Evolutionary conservation across 2,888 invertebrate species (phyloP).

Genomic region (Periphyllus acericola): DNA sequence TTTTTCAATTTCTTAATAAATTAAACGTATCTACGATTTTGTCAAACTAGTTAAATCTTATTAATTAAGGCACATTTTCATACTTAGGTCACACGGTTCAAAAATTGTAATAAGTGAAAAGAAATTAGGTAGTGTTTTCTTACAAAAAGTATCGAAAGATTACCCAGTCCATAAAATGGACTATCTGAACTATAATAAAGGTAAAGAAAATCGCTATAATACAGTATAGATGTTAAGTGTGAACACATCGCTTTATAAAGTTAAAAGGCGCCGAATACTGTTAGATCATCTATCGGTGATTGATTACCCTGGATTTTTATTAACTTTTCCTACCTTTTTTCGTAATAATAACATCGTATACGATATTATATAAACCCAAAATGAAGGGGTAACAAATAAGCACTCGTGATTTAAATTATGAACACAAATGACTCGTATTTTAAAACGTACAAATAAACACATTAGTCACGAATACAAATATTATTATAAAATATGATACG

Average conservation of each 20-base stretch:
- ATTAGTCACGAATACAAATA: neutral
- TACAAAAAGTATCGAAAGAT: neutral
- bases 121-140: slow-evolving; percentile 5
- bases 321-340: neutral
- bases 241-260: neutral
- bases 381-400: neutral
- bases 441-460: neutral
- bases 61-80: neutral
- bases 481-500: neutral
- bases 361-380: neutral
- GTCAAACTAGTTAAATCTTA: no score
- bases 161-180: neutral
- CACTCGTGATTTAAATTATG: neutral
- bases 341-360: neutral
- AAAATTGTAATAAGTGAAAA: neutral
- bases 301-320: neutral
- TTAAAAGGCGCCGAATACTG: neutral
- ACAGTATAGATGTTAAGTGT: neutral
- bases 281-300: neutral
- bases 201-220: neutral
- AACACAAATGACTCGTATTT: neutral
- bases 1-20: no score
- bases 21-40: no score
- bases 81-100: neutral
- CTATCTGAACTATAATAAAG: neutral